These are phyloP conservation scores for Glossophaga mutica DNA, from an alignment of 2,797 vertebrate species.

Conservation along the genomic window DNA sequence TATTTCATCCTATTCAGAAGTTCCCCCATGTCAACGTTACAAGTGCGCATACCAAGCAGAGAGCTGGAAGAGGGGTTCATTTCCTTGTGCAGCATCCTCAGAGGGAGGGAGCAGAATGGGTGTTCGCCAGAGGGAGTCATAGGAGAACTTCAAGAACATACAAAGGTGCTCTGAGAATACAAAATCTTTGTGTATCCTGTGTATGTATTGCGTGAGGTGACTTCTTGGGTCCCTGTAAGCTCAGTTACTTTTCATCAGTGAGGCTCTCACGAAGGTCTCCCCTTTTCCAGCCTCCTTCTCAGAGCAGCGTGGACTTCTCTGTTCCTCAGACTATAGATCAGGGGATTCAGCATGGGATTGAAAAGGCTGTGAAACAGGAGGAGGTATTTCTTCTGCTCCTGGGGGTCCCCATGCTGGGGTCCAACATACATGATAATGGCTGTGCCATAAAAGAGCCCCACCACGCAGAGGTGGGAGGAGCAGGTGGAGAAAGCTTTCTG, in stretches of 20 bases:
- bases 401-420: not conserved
- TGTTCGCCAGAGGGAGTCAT: too few species aligned
- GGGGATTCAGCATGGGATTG: constrained; percentile 67
- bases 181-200: not conserved
- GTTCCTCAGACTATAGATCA: constrained; percentile 68
- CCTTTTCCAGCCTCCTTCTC: constrained; percentile 27
- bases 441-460: constrained; percentile 69
- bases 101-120: too few species aligned
- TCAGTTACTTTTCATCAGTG: not conserved
- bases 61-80: too few species aligned
- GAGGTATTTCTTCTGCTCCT: constrained; percentile 60
- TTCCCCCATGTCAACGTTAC: not conserved
- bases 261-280: not conserved
- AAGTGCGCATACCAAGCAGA: not conserved
- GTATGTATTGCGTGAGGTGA: not conserved
- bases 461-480: constrained; percentile 72
- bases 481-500: constrained; percentile 74
- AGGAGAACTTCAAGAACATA: not conserved
- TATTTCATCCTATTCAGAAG: not conserved
- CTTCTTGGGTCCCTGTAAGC: not conserved
- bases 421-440: constrained; percentile 67
- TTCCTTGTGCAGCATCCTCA: too few species aligned
- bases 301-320: constrained; percentile 57
- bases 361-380: constrained; percentile 66
- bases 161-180: not conserved